Evolutionary conservation across 2,113 vertebrate genomes (phyloP).

Genomic region (Ranitomeya imitator): DNA sequence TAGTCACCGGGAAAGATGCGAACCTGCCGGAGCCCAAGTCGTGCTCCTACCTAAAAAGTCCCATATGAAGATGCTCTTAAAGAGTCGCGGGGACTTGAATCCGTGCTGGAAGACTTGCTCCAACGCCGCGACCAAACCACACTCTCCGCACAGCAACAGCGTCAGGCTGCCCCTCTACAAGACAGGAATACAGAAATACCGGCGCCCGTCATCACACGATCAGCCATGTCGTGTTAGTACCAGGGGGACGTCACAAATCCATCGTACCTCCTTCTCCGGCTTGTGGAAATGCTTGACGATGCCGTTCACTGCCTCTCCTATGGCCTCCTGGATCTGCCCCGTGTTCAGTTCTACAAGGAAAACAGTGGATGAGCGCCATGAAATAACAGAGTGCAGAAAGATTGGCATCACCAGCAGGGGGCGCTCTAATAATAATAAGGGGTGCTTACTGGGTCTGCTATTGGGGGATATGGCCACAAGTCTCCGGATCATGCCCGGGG

Average conservation of each 20-base stretch:
- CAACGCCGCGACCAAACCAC: conserved; percentile 92
- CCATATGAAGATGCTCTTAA: conserved; percentile 99
- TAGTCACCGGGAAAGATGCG: not conserved
- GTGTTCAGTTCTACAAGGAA: conserved; percentile 89
- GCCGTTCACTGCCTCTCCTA: conserved; percentile 97
- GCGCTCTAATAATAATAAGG: not conserved
- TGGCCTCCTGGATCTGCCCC: conserved; percentile 98
- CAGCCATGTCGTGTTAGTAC: too few species aligned
- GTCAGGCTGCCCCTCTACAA: conserved; percentile 90
- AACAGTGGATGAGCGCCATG: not conserved
- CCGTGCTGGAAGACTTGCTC: conserved; percentile 98
- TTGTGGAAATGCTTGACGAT: conserved; percentile 99
- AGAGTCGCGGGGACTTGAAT: conserved; percentile 95
- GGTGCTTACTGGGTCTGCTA: conserved; percentile 91
- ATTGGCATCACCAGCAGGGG: not conserved
- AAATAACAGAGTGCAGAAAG: not conserved
- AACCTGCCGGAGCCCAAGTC: not conserved
- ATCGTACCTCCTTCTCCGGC: conserved; percentile 96
- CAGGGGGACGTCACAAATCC: not conserved
- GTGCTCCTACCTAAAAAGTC: conserved; percentile 87
- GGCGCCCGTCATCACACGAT: too few species aligned
- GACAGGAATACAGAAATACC: not conserved
- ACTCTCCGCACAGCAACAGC: conserved; percentile 92
- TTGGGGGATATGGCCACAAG: conserved; percentile 96
- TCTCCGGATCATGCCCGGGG: conserved; percentile 95